A percentile compares a stretch with the other conserved stretches of the same genome.
These are phyloP conservation scores for Drosophila quadrilineata DNA, from an alignment of 1,140 invertebrate genomes.

Conservation along the genomic window DNA sequence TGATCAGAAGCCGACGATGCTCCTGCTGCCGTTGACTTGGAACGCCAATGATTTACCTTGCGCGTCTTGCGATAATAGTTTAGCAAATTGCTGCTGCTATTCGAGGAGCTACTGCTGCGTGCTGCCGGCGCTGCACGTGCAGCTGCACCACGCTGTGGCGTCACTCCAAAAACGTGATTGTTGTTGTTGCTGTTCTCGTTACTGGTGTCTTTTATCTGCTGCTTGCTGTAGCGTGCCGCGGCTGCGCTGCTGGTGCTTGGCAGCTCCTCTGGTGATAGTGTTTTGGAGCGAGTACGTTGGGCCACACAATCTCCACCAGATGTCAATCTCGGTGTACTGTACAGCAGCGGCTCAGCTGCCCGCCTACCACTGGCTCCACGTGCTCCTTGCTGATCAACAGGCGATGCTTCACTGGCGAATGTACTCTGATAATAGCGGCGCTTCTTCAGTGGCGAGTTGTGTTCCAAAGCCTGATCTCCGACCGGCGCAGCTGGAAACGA, in stretches of 20 bases:
- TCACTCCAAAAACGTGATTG: conserved; percentile 30
- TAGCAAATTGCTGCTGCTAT: conserved; percentile 58
- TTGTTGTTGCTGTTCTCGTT: conserved; percentile 23
- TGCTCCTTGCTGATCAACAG: not conserved
- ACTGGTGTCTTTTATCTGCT: not conserved
- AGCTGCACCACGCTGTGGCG: conserved; percentile 45
- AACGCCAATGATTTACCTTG: conserved; percentile 67
- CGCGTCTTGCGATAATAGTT: conserved; percentile 80
- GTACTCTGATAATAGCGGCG: conserved; percentile 47
- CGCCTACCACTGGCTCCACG: not conserved
- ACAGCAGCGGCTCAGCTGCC: conserved; percentile 1
- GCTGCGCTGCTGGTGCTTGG: conserved; percentile 59
- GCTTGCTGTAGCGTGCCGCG: conserved; percentile 24
- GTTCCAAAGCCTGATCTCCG: conserved; percentile 60
- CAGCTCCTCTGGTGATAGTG: conserved; percentile 63
- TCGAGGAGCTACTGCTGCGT: conserved; percentile 26
- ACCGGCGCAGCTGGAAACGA: conserved; percentile 61
- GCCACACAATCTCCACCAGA: conserved; percentile 72
- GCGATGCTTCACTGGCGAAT: not conserved
- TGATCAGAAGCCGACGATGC: conserved; percentile 1
- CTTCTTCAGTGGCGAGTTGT: conserved; percentile 63
- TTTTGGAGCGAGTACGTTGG: conserved; percentile 78
- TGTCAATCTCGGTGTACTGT: conserved; percentile 11
- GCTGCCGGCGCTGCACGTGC: conserved; percentile 26
- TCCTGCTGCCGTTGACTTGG: conserved; percentile 25